Base-by-base conservation (phyloP, 1,140 invertebrate species). In the Coboldia fuscipes region DNA sequence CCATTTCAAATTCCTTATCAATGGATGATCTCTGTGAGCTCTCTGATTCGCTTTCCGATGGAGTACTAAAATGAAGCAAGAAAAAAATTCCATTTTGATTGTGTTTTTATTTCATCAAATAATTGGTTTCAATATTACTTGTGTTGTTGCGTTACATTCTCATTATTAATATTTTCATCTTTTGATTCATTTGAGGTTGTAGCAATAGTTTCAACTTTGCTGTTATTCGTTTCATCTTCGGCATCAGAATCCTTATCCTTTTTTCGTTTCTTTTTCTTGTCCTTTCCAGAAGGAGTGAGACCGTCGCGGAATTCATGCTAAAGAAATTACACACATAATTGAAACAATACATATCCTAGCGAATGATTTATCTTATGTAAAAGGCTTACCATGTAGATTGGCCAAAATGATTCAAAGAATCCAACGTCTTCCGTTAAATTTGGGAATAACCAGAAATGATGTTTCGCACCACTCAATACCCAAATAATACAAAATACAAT, bases 401-500 rank as follows among this genome's bases (percentile, higher is more conserved):
- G 94, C 77, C 85, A 89, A 60, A 99, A 99, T 2, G 92, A 97
- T 26, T 93, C 92, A 37, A 97, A 84, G 63, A 98, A 94, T 22
- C 94, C 90, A 30, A 97, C 93, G 61, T 98, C 94, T 59, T 97
- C 93, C 2, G 90, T 94, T 15, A 99, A 64, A 63, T 98, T 98
- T 1, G 94, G 94, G 38, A 99, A 65, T 33, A 98, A 66, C 90
- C 93, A 97, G 33, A 99, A 68, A 50, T 96, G 88, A 58, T 96
- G 79, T 50, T 78, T 72, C 3, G 92, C 89, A 34, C 90, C 61
- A 0, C 88, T 89, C 1, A 85, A 42, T 2, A 78, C 47, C 89
- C 92, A 98, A 14, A 98, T 69, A 5, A 84, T 47, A 45, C 82
- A 84, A 57, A 97, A 98, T 20, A 98, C 64, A 35, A 97, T 74